Base-by-base conservation (phyloP, 1,140 invertebrate species). In the Lepidotrigona ventralis region DNA sequence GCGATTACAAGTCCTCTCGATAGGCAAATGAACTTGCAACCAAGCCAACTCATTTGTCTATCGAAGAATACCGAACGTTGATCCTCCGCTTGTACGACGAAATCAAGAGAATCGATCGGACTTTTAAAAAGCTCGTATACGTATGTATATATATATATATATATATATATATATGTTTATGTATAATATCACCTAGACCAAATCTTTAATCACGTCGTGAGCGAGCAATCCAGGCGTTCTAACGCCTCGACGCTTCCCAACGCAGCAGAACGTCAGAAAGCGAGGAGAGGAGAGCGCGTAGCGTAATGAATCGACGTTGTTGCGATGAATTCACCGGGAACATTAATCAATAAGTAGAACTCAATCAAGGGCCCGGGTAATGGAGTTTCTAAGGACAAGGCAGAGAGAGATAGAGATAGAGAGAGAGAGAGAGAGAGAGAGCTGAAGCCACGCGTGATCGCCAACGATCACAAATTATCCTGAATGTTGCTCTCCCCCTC, bases 381-480 rank as follows among this genome's bases (percentile, higher is more conserved):
- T 78, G 76, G 76, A 68, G 76, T 78, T 78, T 78, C 63, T 68
- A 51, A 64, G 39, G 33, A 63, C 39, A 46, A 9, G 39, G 39
- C 6, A 46, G n/a, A 33, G 29, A 60, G 9, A 46, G 26, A n/a
- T 29, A 74, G 6, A 5, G 12, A 58, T 11, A 58, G 23, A 58
- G 56, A 58, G 33, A 33, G 33, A 39, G 39, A 39, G 39, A 39
- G 33, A 33, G 33, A 33, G 33, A 39, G 33, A 39, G 33, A 39
- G 33, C 2, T 39, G 5, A 46, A 46, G 39, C 39, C 39, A 46
- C 23, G 68, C 21, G 11, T 39, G 54, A 78, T 91, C 87, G 81
- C 88, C 4, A 86, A 88, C 86, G 86, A 91, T 92, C 90, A 85
- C 84, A 91, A 91, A 92, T 92, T 91, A 91, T 91, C 88, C 88